Evolutionary conservation across 2,797 vertebrate genomes (phyloP).

Genomic region (Hafferia zeledoni): DNA sequence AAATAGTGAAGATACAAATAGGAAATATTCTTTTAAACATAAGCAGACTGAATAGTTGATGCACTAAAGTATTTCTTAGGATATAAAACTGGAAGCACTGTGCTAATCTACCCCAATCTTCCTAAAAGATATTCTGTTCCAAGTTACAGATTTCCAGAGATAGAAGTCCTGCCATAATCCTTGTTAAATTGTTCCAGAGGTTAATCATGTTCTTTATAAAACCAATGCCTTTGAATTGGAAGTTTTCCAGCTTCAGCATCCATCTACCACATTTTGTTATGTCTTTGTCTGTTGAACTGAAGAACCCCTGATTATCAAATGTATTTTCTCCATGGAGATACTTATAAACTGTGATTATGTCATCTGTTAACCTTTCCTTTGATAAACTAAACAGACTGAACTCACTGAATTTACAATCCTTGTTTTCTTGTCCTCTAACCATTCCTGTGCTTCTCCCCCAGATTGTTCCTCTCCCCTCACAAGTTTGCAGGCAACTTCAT

Average conservation of each 20-base stretch:
- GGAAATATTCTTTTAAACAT: neutral
- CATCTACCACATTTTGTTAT: constrained; percentile 31
- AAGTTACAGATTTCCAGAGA: constrained; percentile 1
- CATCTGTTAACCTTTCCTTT: constrained; percentile 48
- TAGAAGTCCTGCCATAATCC: neutral
- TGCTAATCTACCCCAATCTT: neutral
- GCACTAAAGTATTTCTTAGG: neutral
- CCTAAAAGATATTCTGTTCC: neutral
- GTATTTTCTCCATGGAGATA: constrained; percentile 29
- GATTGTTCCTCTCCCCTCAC: neutral
- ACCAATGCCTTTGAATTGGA: neutral
- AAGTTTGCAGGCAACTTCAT: neutral
- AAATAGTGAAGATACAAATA: neutral
- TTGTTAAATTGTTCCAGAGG: constrained; percentile 1
- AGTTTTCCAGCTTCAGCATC: neutral
- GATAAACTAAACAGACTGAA: constrained; percentile 51
- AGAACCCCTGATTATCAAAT: constrained; percentile 16
- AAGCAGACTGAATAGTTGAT: neutral
- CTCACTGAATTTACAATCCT: neutral
- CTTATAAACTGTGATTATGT: constrained; percentile 41
- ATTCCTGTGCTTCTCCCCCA: neutral
- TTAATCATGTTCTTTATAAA: constrained; percentile 38
- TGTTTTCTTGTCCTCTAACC: neutral
- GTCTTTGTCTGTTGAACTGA: constrained; percentile 38
- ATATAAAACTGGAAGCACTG: neutral